Evolutionary conservation across 2,113 vertebrate genomes (phyloP).

Genomic region (Pygoscelis antarcticus): DNA sequence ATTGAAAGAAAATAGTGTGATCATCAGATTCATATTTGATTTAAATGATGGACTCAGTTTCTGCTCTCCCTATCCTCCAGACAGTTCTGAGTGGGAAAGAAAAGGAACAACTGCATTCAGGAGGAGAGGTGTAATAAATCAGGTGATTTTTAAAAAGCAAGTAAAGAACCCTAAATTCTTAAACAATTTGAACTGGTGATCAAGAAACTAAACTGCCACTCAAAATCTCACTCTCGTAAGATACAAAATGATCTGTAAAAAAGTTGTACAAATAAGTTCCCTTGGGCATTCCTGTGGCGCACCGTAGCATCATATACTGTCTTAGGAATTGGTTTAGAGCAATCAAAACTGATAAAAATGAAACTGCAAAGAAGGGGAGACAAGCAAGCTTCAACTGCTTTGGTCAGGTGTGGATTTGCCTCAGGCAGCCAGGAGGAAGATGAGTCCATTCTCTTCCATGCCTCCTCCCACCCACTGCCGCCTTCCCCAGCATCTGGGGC

Average conservation of each 20-base stretch:
- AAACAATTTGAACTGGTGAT: background rate
- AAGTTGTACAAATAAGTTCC: background rate
- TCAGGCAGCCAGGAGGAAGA: background rate
- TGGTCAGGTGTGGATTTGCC: background rate
- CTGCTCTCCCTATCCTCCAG: background rate
- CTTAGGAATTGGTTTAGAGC: conserved; percentile 1
- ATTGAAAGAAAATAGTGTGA: conserved; percentile 5
- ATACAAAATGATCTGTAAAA: conserved; percentile 24
- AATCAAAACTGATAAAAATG: background rate
- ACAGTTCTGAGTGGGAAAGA: background rate
- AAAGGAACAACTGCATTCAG: background rate
- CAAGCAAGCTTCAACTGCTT: background rate
- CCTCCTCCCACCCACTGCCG: background rate
- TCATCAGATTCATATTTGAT: background rate
- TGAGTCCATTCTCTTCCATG: background rate
- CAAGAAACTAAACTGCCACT: background rate
- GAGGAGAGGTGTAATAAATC: background rate
- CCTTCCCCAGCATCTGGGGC: background rate
- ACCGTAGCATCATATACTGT: background rate
- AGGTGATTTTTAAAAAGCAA: background rate
- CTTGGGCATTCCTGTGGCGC: background rate
- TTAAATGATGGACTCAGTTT: background rate
- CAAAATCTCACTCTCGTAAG: conserved; percentile 16
- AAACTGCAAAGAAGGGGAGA: background rate
- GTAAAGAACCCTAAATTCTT: background rate